Percentiles rank a stretch among this genome's conserved stretches.
These are phyloP conservation scores for Euura lappo DNA, from an alignment of 1,140 invertebrate species.

Conservation along the genomic window DNA sequence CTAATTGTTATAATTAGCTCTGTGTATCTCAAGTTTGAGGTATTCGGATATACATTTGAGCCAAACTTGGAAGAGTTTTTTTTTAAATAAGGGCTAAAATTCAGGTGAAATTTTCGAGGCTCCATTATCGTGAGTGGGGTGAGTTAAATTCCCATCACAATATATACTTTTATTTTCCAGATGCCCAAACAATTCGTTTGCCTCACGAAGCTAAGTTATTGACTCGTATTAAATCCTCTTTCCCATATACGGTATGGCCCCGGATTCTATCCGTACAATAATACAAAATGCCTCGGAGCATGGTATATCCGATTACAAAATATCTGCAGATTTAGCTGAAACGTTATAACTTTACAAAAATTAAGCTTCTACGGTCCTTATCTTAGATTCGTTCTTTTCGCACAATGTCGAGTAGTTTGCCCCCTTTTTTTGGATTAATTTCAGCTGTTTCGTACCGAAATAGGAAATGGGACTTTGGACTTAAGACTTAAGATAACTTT, in stretches of 20 bases:
- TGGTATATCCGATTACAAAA: conserved; percentile 39
- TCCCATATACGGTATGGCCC: conserved; percentile 30
- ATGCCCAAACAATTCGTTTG: conserved; percentile 16
- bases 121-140: too few species aligned
- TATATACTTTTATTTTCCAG: conserved; percentile 8
- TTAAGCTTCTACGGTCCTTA: too few species aligned
- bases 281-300: conserved; percentile 38
- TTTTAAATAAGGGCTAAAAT: too few species aligned
- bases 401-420: too few species aligned
- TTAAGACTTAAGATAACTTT: neutral
- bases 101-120: too few species aligned
- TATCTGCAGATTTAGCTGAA: conserved; percentile 40
- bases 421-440: too few species aligned
- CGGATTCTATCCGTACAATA: conserved; percentile 46
- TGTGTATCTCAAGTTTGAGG: too few species aligned
- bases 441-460: too few species aligned
- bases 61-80: too few species aligned
- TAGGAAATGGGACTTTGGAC: neutral
- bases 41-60: too few species aligned
- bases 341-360: conserved; percentile 27
- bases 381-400: too few species aligned
- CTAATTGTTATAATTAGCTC: neutral
- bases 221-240: conserved; percentile 45
- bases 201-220: conserved; percentile 37
- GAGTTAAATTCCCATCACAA: neutral